Evolutionary conservation across 2,797 vertebrate species (phyloP).

Genomic region (Typhlichthys subterraneus): DNA sequence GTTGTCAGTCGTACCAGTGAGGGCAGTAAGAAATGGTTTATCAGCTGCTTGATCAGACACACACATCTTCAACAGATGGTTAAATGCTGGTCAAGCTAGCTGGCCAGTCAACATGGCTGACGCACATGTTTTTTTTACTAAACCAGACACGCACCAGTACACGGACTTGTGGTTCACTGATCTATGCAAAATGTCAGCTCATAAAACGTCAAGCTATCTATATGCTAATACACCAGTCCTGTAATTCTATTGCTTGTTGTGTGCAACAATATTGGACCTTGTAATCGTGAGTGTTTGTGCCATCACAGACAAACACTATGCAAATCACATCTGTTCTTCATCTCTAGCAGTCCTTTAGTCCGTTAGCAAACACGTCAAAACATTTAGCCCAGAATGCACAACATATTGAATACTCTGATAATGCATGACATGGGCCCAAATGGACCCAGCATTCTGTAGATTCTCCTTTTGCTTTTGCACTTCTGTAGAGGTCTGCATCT

Average conservation of each 20-base stretch:
- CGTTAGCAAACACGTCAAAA: too few relatives aligned
- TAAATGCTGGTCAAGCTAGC: constrained; percentile 29
- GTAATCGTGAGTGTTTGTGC: too few relatives aligned
- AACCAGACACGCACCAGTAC: constrained; percentile 5
- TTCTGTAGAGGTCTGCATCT: too few relatives aligned
- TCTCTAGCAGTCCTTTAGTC: too few relatives aligned
- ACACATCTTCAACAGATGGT: constrained; percentile 37
- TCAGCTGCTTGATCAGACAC: constrained; percentile 26
- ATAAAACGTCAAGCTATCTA: constrained; percentile 60
- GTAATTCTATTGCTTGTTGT: constrained; percentile 28
- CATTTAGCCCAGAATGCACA: too few relatives aligned
- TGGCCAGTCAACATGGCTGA: constrained; percentile 62
- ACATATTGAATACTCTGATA: too few relatives aligned
- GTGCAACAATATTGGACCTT: neutral
- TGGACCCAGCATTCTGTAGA: too few relatives aligned
- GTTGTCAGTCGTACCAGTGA: neutral
- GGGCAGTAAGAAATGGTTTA: constrained; percentile 41
- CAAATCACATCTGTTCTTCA: too few relatives aligned
- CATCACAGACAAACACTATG: neutral
- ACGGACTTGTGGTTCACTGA: constrained; percentile 32
- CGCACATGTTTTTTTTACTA: constrained; percentile 27
- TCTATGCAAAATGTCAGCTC: constrained; percentile 46
- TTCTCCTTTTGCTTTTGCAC: too few relatives aligned
- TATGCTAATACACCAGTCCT: constrained; percentile 62
- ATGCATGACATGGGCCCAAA: too few relatives aligned